These are phyloP conservation scores for Periophthalmus magnuspinnatus DNA, from an alignment of 2,797 vertebrate genomes.

Conservation along the genomic window DNA sequence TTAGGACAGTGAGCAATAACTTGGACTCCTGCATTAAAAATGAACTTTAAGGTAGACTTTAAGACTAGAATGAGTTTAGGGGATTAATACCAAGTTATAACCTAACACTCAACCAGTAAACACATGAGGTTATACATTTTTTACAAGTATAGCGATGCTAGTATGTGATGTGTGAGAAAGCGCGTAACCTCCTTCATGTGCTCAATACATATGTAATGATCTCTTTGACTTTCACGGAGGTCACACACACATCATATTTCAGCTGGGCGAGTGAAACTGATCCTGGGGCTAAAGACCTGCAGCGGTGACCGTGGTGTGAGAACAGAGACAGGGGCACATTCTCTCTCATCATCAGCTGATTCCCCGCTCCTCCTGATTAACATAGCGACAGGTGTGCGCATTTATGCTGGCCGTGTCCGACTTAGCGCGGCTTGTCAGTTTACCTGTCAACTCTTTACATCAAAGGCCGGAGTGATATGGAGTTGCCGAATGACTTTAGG, in stretches of 20 bases:
- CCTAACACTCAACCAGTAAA: too few relatives aligned
- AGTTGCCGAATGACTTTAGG: constrained; percentile 14
- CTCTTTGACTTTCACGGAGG: constrained; percentile 62
- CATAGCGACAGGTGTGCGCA: constrained; percentile 3
- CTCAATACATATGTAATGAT: constrained; percentile 40
- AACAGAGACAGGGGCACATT: constrained; percentile 40
- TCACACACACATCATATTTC: constrained; percentile 45
- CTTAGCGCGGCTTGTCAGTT: constrained; percentile 25
- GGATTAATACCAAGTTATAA: too few relatives aligned
- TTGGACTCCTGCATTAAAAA: too few relatives aligned
- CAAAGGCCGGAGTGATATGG: constrained; percentile 34
- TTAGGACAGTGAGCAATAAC: too few relatives aligned
- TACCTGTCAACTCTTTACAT: constrained; percentile 43
- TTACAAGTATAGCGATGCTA: not conserved
- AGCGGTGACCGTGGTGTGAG: constrained; percentile 33
- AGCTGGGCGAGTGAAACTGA: constrained; percentile 52
- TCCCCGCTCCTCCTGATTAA: constrained; percentile 9
- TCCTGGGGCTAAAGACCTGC: constrained; percentile 50
- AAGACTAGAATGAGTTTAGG: too few relatives aligned
- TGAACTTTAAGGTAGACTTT: too few relatives aligned
- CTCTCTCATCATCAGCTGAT: constrained; percentile 20
- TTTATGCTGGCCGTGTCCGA: not conserved
- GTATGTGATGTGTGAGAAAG: not conserved
- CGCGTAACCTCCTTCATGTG: constrained; percentile 11
- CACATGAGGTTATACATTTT: not conserved